Evolutionary conservation across 37 sponge, comb jelly and placozoan species (phyloP), one percentile per base, ranked within the genome.

Genomic region (Diacarnus erythraeanus): DNA sequence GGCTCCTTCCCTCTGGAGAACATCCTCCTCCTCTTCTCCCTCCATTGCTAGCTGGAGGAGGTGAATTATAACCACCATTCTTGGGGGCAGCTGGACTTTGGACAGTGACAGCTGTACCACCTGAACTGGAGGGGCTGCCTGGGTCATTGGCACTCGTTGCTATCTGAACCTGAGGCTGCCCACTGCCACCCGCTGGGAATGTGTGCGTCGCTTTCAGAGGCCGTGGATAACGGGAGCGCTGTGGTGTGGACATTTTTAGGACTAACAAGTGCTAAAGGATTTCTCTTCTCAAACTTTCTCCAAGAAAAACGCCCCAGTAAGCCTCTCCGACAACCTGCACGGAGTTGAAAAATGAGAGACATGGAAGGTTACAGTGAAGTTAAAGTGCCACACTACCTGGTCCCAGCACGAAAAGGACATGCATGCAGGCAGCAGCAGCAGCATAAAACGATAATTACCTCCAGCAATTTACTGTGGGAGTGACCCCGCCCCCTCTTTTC

Each of bases 131-230:
- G 51, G 64, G 5, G 20, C 18, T 61, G 18, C 18, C 18, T 15
- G 9, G 25, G 29, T 15, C 20, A 61, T 25, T 61, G 20, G 64
- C 64, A 8, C 18, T 61, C 6, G n/a, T 25, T 15, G 64, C 30
- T 61, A 27, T 12, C 64, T 23, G 64, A 61, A 25, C 6, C 64
- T 47, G 51, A 15, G 10, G 10, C 12, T 6, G 12, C 51, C 10
- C 6, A 5, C 27, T 5, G 61, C 22, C 22, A 60, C 61, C 61
- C 9, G 21, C 61, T 6, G 69, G 35, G 30, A 83, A 68, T 66
- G 67, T 47, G 43, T 78, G 79, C 6, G 79, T 85, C 27, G 86
- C 86, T 33, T 70, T 77, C 68, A 85, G 79, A 0, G 86, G 86
- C 17, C 86, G 43, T 25, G 86, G 74, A 47, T 85, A 85, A 40